Evolutionary conservation across 2,113 vertebrate species (phyloP), one percentile per base, ranked within the genome.

Genomic region (Chaenogobius annularis): DNA sequence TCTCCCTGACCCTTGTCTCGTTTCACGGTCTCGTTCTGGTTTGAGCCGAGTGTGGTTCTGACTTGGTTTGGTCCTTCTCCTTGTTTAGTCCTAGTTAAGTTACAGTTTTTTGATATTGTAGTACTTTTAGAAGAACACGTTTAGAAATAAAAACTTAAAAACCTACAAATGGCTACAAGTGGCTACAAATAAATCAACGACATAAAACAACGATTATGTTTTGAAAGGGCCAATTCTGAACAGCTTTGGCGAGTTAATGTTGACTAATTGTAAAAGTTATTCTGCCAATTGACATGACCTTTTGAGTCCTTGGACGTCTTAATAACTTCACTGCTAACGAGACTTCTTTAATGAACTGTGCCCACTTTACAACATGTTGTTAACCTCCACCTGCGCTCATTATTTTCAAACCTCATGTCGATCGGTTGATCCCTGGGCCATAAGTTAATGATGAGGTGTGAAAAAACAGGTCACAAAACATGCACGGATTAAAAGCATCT

Each of bases 391-490:
- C 61, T 37, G 19, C 3, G 10, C 5, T 50, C 20, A 46, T 35
- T 66, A 46, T 69, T 76, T 72, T 63, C n/a, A 50, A 74, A 67
- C 40, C 17, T 61, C 69, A 26, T 73, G 56, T 40, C 50, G 47
- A 66, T 47, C 48, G 46, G 59, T 44, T 23, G 66, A 64, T 69
- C 35, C 56, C 48, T 1, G 43, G 70, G 77, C 80, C 79, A 82
- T 48, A 61, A 14, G 68, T 74, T 83, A 85, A 82, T 80, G 72
- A 65, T 20, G 69, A 48, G 61, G 14, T 7, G 12, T 72, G 47
- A 72, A 61, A 22, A 40, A 26, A 58, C 58, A 54, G 43, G 66
- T 73, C 68, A 66, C 31, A 78, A 69, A 65, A 73, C 69, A 26
- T 6, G 44, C 56, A 47, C 58, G 63, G 59, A 72, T 80, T 46